phyloP scores from a whole-genome alignment of 37 sponge, comb jelly and placozoan genomes.

The Beroe forskalii region DNA sequence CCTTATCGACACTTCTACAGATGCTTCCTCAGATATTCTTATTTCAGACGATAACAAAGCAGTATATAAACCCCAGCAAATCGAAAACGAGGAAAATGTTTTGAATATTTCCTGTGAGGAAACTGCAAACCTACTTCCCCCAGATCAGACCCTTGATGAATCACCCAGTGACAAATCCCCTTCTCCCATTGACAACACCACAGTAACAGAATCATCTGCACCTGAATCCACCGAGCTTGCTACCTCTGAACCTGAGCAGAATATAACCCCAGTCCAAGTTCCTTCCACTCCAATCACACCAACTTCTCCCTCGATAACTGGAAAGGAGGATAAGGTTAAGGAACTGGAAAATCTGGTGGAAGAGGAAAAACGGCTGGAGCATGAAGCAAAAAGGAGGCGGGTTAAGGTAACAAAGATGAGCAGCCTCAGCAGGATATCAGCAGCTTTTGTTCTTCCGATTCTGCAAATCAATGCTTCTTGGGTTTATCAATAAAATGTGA shows the following conservation, averaged over 20 bases:
- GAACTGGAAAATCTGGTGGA: neutral
- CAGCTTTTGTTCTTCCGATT: too few relatives aligned
- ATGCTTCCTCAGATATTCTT: neutral
- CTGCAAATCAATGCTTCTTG: too few relatives aligned
- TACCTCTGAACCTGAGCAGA: neutral
- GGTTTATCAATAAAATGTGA: too few relatives aligned
- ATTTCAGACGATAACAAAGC: neutral
- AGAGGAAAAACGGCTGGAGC: neutral
- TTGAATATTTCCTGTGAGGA: slow-evolving; percentile 23
- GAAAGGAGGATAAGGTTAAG: neutral
- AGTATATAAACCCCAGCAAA: neutral
- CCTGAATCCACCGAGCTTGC: neutral
- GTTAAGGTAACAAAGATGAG: neutral
- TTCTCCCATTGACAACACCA: neutral
- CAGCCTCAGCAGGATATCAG: too few relatives aligned
- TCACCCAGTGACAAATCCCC: neutral
- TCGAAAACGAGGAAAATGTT: neutral
- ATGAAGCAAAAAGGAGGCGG: neutral
- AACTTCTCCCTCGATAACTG: neutral
- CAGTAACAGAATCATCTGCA: neutral
- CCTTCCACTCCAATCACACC: neutral
- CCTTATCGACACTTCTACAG: neutral
- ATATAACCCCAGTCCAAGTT: too few relatives aligned
- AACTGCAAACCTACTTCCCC: slow-evolving; percentile 5
- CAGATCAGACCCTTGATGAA: neutral